These are phyloP conservation scores for Nematopogon swammerdamellus DNA, from an alignment of 2,888 invertebrate genomes.

Conservation along the genomic window DNA sequence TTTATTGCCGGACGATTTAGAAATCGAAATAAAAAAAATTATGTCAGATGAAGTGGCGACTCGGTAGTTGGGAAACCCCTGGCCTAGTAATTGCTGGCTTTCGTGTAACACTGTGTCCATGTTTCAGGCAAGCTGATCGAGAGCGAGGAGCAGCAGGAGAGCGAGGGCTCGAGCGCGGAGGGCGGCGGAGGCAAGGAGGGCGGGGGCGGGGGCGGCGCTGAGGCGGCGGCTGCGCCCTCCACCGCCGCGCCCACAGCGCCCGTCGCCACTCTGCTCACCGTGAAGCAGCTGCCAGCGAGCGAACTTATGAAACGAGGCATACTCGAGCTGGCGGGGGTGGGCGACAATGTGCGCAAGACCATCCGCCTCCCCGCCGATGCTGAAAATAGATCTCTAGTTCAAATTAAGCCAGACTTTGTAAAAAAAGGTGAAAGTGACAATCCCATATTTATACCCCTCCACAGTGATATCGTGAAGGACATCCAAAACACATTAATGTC, in stretches of 20 bases:
- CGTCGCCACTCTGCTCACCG: slow-evolving; percentile 31
- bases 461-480: slow-evolving; percentile 49
- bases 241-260: slow-evolving; percentile 26
- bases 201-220: slow-evolving; percentile 23
- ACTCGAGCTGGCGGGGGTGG: slow-evolving; percentile 35
- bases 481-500: slow-evolving; percentile 49
- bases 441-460: slow-evolving; percentile 43
- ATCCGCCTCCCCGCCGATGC: slow-evolving; percentile 43
- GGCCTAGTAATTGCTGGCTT: no score
- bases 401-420: slow-evolving; percentile 39
- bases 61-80: no score
- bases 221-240: slow-evolving; percentile 16
- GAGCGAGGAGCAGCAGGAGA: slow-evolving; percentile 56
- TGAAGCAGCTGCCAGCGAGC: slow-evolving; percentile 42
- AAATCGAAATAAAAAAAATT: no score
- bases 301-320: slow-evolving; percentile 43
- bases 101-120: no score
- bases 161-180: slow-evolving; percentile 49
- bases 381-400: slow-evolving; percentile 42
- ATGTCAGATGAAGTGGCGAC: no score
- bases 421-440: slow-evolving; percentile 47
- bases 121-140: slow-evolving; percentile 57
- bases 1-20: no score
- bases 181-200: slow-evolving; percentile 45
- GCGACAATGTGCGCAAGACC: slow-evolving; percentile 39